A percentile compares a stretch with the other conserved stretches of the same genome.
These are phyloP conservation scores for Prosopocoilus inquinatus DNA, from an alignment of 2,888 invertebrate species.

Conservation along the genomic window DNA sequence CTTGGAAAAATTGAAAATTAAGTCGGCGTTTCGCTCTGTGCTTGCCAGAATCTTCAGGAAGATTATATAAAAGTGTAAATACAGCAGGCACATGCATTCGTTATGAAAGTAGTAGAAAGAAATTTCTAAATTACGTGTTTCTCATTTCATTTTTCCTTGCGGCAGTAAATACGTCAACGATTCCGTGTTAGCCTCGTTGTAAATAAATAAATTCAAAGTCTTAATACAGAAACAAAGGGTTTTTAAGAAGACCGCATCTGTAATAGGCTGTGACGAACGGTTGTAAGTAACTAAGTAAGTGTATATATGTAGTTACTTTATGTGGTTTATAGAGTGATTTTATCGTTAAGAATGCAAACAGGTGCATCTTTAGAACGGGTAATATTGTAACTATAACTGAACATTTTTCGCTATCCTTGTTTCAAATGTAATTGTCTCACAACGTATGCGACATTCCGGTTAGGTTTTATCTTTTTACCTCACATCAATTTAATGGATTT, in stretches of 20 bases:
- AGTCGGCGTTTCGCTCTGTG: too few species aligned
- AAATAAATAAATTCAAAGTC: conserved; percentile 8
- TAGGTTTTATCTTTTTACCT: not conserved
- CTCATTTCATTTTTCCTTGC: not conserved
- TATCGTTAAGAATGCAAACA: conserved; percentile 16
- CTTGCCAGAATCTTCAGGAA: too few species aligned
- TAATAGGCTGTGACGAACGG: conserved; percentile 13
- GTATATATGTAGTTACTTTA: conserved; percentile 14
- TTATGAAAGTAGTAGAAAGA: too few species aligned
- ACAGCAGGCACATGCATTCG: too few species aligned
- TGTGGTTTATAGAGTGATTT: conserved; percentile 17
- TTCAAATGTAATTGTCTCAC: conserved; percentile 25
- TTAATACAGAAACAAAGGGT: conserved; percentile 10
- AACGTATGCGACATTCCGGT: conserved; percentile 5
- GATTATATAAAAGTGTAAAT: too few species aligned
- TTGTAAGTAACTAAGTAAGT: not conserved
- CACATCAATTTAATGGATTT: not conserved
- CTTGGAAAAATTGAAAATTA: too few species aligned
- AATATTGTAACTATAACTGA: conserved; percentile 19
- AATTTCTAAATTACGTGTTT: too few species aligned
- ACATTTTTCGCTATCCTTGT: conserved; percentile 27
- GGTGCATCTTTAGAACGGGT: conserved; percentile 14
- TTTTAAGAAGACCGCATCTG: conserved; percentile 10
- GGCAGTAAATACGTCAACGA: conserved; percentile 10
- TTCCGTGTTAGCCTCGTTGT: conserved; percentile 10